Evolutionary conservation across 2,888 invertebrate species (phyloP), one percentile per base, ranked within the genome.

Genomic region (Trisateles emortualis): DNA sequence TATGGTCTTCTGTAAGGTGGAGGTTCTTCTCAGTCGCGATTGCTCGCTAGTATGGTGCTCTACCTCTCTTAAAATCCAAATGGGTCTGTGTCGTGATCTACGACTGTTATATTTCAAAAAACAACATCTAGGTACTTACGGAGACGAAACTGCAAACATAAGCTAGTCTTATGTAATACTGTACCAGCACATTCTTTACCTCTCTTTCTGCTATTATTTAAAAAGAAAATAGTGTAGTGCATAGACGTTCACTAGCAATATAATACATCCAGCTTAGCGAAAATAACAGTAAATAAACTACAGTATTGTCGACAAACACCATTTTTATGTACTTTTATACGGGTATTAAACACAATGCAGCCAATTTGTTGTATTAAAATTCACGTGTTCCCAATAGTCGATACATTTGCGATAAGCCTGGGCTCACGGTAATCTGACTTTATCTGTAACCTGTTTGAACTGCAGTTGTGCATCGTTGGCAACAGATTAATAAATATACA

Each of bases 341-440:
- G 54, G 58, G 47, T 43, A 57, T 64, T 59, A 52, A 61, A 61
- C 17, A 58, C 54, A 57, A 55, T 61, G 41, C 45, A 64, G 60
- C 49, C 64, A 63, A 69, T 69, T 72, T 70, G 68, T 71, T 67
- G 67, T 71, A 75, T 74, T 72, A 67, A 72, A 76, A 76, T 71
- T 68, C 70, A 68, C 65, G 58, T 67, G 63, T 73, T 65, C 58
- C 59, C 68, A 61, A 74, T 72, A 71, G 72, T 73, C 76, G 70
- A 75, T 80, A 72, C 68, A 68, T 55, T 64, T 57, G 54, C 76
- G 84, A 83, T 86, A 85, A 84, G 81, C 83, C 57, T 42, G 57
- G 46, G 68, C 66, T 70, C 70, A 68, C 56, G 38, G 67, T 82
- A 80, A 83, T 82, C 76, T 78, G 80, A 83, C 78, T 81, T 83